Percentiles rank a stretch among this genome's conserved stretches.
Conservation (phyloP, 2,113 vertebrate genomes). For the Cynoglossus semilaevis region DNA sequence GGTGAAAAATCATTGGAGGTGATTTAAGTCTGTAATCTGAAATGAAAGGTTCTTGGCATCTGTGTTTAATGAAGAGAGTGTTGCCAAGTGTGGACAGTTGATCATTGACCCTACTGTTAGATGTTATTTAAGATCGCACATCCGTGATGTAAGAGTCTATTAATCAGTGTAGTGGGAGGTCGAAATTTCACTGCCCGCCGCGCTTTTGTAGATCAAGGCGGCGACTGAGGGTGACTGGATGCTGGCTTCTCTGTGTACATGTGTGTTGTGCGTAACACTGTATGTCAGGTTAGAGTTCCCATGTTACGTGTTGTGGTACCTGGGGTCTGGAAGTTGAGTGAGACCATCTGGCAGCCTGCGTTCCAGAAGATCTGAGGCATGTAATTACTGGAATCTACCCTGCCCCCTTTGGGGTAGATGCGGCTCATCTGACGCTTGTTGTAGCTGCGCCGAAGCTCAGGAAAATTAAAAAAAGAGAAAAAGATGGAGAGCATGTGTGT, state of each 20-base stretch:
- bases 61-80: not conserved
- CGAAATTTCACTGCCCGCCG: conserved; percentile 67
- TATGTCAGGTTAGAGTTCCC: conserved; percentile 45
- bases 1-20: too few species aligned
- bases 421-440: conserved; percentile 99
- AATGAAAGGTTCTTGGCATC: not conserved
- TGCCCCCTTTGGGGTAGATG: conserved; percentile 99
- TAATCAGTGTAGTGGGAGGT: conserved; percentile 2
- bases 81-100: not conserved
- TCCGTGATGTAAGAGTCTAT: conserved; percentile 7
- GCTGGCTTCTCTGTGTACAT: conserved; percentile 70
- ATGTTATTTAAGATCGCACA: not conserved
- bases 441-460: conserved; percentile 87
- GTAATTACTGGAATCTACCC: conserved; percentile 99
- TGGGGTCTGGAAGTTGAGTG: conserved; percentile 99
- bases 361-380: conserved; percentile 99
- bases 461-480: conserved; percentile 62
- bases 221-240: conserved; percentile 82
- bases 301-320: conserved; percentile 78
- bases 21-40: too few species aligned
- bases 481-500: conserved; percentile 24
- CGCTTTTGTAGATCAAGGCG: conserved; percentile 72
- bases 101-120: not conserved
- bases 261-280: conserved; percentile 7
- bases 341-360: conserved; percentile 99